Evolutionary conservation across 1,140 invertebrate genomes (phyloP).

Genomic region (Chironomus tepperi): DNA sequence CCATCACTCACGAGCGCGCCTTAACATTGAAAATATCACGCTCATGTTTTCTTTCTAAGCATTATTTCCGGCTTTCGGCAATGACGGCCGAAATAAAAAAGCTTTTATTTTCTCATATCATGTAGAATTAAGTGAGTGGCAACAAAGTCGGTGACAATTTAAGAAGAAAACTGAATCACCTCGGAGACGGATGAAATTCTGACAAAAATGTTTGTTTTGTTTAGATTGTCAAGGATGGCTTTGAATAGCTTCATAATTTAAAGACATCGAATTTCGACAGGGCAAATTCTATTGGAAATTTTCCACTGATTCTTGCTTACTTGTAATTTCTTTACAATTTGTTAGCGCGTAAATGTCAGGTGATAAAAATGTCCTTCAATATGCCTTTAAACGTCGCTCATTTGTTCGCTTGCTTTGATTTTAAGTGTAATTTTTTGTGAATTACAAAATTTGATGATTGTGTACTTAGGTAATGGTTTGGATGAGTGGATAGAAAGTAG

Average conservation of each 20-base stretch:
- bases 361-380: too few relatives aligned
- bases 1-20: background rate
- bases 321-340: background rate
- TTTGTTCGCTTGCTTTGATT: too few relatives aligned
- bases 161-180: background rate
- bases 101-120: background rate
- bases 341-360: too few relatives aligned
- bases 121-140: background rate
- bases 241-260: background rate
- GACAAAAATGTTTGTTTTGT: background rate
- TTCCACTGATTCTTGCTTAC: background rate
- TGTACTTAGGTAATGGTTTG: too few relatives aligned
- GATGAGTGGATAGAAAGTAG: too few relatives aligned
- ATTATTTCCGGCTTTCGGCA: background rate
- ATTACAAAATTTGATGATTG: too few relatives aligned
- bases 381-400: too few relatives aligned
- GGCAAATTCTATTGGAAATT: background rate
- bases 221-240: background rate
- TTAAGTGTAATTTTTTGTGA: too few relatives aligned
- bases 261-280: background rate
- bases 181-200: background rate
- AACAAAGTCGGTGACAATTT: background rate
- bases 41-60: background rate
- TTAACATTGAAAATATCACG: background rate
- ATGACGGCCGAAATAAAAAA: background rate